These are phyloP conservation scores for Anguilla rostrata DNA, from an alignment of 2,113 vertebrate species.

Conservation along the genomic window DNA sequence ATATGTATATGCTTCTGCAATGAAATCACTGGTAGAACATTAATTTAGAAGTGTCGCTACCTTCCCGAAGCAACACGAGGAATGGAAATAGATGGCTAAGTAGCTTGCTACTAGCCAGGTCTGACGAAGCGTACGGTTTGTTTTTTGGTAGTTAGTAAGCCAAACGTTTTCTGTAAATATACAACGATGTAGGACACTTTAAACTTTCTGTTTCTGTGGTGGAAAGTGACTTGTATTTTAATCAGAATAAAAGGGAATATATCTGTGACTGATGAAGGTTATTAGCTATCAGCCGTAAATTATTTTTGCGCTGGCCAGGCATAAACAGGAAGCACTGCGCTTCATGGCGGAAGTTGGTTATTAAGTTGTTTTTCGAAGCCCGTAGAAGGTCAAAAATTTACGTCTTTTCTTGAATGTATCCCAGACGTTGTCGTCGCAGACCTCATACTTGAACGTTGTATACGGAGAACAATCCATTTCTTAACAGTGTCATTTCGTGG, in stretches of 20 bases:
- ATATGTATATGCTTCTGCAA: not conserved
- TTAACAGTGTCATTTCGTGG: not conserved
- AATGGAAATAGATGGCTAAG: not conserved
- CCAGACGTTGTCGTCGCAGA: not conserved
- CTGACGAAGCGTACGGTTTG: not conserved
- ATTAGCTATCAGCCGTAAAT: not conserved
- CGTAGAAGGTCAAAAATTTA: not conserved
- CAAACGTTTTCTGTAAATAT: not conserved
- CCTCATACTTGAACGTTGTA: not conserved
- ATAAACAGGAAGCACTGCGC: not conserved
- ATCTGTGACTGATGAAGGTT: not conserved
- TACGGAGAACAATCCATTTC: not conserved
- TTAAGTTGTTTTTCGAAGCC: not conserved
- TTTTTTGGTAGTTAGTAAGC: not conserved
- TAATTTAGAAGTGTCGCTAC: not conserved
- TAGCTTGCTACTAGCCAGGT: not conserved
- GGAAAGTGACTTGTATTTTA: not conserved
- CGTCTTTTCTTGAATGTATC: not conserved
- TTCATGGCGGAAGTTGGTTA: slow-evolving; percentile 12
- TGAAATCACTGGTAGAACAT: not conserved
- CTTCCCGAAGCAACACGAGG: not conserved
- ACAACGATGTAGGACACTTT: not conserved
- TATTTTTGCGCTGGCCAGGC: not conserved
- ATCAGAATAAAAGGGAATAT: not conserved
- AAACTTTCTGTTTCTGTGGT: not conserved